These are phyloP conservation scores for Drosophila lutescens DNA, from an alignment of 2,888 invertebrate species.

Conservation along the genomic window DNA sequence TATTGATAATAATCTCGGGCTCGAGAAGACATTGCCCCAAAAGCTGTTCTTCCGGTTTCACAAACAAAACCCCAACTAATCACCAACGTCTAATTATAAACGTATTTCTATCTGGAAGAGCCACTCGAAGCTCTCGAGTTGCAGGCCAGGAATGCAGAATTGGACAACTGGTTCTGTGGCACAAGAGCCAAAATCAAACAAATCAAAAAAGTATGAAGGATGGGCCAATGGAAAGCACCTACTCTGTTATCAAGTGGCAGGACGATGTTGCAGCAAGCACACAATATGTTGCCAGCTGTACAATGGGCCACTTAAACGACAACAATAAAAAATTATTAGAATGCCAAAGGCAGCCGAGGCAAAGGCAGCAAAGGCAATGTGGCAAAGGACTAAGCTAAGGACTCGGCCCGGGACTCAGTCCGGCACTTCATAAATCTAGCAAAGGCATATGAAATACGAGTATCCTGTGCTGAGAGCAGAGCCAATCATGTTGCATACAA, in stretches of 20 bases:
- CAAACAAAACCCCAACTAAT: conserved; percentile 21
- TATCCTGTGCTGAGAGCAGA: conserved; percentile 68
- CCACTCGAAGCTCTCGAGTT: conserved; percentile 8
- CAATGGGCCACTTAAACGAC: conserved; percentile 77
- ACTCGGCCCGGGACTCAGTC: conserved; percentile 38
- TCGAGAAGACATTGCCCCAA: neutral
- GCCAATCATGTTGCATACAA: conserved; percentile 73
- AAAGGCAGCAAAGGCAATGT: conserved; percentile 32
- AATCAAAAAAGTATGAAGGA: conserved; percentile 7
- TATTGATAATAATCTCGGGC: conserved; percentile 20
- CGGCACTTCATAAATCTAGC: conserved; percentile 75
- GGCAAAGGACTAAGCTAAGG: conserved; percentile 41
- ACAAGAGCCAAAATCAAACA: conserved; percentile 16
- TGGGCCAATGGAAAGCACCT: conserved; percentile 16
- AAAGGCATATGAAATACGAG: conserved; percentile 78
- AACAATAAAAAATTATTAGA: conserved; percentile 78
- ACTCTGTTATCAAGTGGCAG: conserved; percentile 44
- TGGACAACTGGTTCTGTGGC: conserved; percentile 25
- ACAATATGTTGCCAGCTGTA: conserved; percentile 77
- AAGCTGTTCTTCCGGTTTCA: conserved; percentile 39
- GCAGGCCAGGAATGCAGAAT: conserved; percentile 26
- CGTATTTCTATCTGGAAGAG: conserved; percentile 21
- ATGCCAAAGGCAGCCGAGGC: conserved; percentile 63
- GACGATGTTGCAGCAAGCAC: conserved; percentile 37
- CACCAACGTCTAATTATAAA: conserved; percentile 40